phyloP scores from a whole-genome alignment of 2,888 invertebrate genomes.

The Nomada ruficornis region DNA sequence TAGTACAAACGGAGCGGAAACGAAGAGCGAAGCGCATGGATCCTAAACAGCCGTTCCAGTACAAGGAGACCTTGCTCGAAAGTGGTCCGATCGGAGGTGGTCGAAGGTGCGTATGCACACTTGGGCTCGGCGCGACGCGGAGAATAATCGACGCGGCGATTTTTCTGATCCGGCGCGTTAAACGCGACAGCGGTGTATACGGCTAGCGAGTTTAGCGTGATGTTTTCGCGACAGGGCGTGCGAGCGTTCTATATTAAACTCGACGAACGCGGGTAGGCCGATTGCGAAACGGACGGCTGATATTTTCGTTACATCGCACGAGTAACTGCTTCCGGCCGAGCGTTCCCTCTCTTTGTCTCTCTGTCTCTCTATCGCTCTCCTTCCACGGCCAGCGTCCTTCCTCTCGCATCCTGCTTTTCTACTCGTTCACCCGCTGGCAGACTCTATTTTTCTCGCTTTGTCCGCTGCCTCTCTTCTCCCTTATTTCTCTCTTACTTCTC shows the following conservation, averaged over 20 bases:
- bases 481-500: conserved; percentile 34
- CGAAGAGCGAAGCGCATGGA: too few relatives aligned
- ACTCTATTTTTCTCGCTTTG: conserved; percentile 66
- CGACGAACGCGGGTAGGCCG: conserved; percentile 79
- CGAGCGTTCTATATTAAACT: conserved; percentile 82
- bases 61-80: too few relatives aligned
- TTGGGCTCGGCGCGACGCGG: background rate
- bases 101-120: too few relatives aligned
- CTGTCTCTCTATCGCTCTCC: conserved; percentile 2
- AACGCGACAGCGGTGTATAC: conserved; percentile 44
- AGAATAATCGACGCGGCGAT: background rate
- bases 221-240: conserved; percentile 74
- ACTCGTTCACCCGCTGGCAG: conserved; percentile 47
- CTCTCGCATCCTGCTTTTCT: conserved; percentile 47
- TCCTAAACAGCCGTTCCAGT: too few relatives aligned
- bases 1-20: too few relatives aligned
- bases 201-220: conserved; percentile 64
- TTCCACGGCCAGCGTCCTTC: conserved; percentile 49
- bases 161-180: conserved; percentile 43
- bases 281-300: conserved; percentile 82
- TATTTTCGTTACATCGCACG: conserved; percentile 83
- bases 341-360: conserved; percentile 64
- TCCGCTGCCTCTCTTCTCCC: conserved; percentile 50
- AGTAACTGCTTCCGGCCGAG: conserved; percentile 83
- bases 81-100: too few relatives aligned